These are phyloP conservation scores for Trichoplusia ni DNA, from an alignment of 1,140 invertebrate species.

Conservation along the genomic window DNA sequence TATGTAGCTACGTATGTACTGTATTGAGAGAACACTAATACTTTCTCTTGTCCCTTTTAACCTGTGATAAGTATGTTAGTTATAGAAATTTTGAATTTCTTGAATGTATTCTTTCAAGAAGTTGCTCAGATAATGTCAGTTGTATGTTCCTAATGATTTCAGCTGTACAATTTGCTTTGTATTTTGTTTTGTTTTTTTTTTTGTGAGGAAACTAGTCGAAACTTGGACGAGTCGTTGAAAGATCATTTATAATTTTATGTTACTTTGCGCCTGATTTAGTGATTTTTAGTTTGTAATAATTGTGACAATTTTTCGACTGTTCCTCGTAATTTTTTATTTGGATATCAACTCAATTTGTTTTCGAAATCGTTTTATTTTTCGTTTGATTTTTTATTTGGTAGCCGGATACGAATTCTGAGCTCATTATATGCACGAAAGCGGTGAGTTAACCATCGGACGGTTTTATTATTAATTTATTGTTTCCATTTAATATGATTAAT, in stretches of 20 bases:
- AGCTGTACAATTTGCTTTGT: conserved; percentile 71
- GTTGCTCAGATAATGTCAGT: conserved; percentile 70
- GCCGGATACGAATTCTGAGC: conserved; percentile 36
- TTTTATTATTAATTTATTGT: conserved; percentile 81
- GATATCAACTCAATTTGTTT: conserved; percentile 17
- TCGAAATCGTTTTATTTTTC: conserved; percentile 13
- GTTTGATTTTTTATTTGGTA: conserved; percentile 18
- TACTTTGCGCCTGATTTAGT: conserved; percentile 56
- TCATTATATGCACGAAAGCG: conserved; percentile 53
- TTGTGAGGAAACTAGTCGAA: conserved; percentile 67
- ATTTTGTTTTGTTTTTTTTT: conserved; percentile 53
- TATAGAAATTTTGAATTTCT: conserved; percentile 71
- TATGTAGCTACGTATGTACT: conserved; percentile 56
- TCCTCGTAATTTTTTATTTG: conserved; percentile 36
- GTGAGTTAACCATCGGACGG: conserved; percentile 47
- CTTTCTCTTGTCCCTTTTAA: conserved; percentile 80
- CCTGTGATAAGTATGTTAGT: conserved; percentile 81
- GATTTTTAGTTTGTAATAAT: conserved; percentile 60
- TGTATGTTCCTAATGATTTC: conserved; percentile 75
- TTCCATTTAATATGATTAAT: conserved; percentile 68
- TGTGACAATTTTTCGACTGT: conserved; percentile 42
- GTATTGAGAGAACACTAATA: conserved; percentile 77
- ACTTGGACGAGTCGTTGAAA: conserved; percentile 40
- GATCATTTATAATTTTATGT: conserved; percentile 54
- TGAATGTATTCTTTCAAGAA: conserved; percentile 69